These are phyloP conservation scores for Eupithecia pulchellata DNA, from an alignment of 2,888 invertebrate genomes.

Conservation along the genomic window DNA sequence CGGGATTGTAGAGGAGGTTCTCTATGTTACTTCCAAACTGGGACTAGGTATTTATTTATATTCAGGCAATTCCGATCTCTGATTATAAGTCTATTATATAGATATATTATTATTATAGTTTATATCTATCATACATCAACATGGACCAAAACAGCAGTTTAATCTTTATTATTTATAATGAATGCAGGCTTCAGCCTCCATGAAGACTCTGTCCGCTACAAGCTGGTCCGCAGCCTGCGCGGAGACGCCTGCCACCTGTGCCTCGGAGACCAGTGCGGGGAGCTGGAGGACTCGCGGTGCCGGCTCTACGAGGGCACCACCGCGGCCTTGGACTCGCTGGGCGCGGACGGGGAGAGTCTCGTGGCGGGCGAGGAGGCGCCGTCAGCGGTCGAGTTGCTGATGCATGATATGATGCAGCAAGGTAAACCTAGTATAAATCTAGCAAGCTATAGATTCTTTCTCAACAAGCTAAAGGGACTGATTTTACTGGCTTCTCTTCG, in stretches of 20 bases:
- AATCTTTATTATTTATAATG: not conserved
- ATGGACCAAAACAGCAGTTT: not conserved
- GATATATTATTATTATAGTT: no score
- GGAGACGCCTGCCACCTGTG: slow-evolving; percentile 57
- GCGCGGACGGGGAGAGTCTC: slow-evolving; percentile 27
- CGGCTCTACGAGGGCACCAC: slow-evolving; percentile 57
- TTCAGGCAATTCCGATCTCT: no score
- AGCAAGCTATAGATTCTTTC: not conserved
- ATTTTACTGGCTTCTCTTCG: not conserved
- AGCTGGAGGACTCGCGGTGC: slow-evolving; percentile 52
- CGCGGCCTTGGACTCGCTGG: slow-evolving; percentile 37
- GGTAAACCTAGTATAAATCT: slow-evolving; percentile 49
- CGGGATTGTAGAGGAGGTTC: no score
- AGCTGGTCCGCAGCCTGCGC: slow-evolving; percentile 34
- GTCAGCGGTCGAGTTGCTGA: slow-evolving; percentile 50
- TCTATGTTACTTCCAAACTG: no score
- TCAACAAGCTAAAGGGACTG: not conserved
- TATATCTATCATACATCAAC: no score
- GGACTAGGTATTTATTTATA: no score
- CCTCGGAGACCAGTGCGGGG: slow-evolving; percentile 57
- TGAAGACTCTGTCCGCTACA: slow-evolving; percentile 38
- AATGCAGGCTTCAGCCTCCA: slow-evolving; percentile 33
- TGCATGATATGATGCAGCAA: slow-evolving; percentile 56
- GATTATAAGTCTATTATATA: no score
- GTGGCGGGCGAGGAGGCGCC: slow-evolving; percentile 28